A percentile compares a stretch with the other conserved stretches of the same genome.
Conservation (phyloP, 2,113 vertebrate species). For the Clupea harengus region DNA sequence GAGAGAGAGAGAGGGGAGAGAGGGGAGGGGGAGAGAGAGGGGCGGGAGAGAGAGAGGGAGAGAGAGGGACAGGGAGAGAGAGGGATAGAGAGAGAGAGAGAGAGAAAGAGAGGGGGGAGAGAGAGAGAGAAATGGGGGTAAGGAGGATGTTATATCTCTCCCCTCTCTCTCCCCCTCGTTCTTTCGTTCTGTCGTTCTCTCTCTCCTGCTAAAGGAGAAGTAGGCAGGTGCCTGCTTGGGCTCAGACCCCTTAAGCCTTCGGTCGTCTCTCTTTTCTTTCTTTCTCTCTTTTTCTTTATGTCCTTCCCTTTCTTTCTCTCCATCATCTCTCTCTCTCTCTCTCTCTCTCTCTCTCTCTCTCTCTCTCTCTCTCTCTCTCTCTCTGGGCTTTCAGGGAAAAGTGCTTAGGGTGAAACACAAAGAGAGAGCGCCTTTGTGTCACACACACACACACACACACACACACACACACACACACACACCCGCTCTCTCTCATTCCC, state of each 20-base stretch:
- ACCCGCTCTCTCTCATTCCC: not conserved
- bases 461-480: not conserved
- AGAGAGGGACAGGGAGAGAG: no score
- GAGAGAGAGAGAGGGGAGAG: no score
- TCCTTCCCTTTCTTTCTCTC: not conserved
- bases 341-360: conserved; percentile 5
- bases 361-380: conserved; percentile 8
- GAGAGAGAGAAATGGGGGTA: not conserved
- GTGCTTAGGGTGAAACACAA: conserved; percentile 57
- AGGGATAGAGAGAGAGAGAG: not conserved
- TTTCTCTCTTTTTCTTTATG: no score
- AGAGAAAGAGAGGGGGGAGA: not conserved
- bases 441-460: conserved; percentile 19
- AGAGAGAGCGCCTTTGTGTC: conserved; percentile 27
- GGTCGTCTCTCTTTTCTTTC: no score
- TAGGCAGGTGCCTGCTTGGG: conserved; percentile 60
- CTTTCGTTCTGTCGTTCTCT: no score
- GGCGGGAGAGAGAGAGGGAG: not conserved
- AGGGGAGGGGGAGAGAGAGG: not conserved
- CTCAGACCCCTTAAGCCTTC: not conserved
- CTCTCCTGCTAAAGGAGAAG: conserved; percentile 31
- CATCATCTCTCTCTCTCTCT: conserved; percentile 1
- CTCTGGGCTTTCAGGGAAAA: conserved; percentile 38
- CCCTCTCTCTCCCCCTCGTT: no score
- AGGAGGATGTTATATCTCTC: no score